Percentiles rank a stretch among this genome's conserved stretches.
Evolutionary conservation across 2,113 vertebrate genomes (phyloP).

Genomic region (Megaceryle torquata): DNA sequence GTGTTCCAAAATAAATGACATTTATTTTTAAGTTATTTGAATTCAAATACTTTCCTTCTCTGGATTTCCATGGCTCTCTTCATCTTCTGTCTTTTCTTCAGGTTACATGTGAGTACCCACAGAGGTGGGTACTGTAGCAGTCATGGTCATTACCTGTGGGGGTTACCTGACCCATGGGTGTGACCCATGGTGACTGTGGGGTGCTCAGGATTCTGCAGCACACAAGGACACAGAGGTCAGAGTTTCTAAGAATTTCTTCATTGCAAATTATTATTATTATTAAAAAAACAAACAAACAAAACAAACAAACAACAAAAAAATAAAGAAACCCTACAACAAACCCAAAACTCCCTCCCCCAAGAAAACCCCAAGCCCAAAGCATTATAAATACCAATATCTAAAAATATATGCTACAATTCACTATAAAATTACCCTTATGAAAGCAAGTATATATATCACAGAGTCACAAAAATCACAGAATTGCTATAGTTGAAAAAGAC

Average conservation of each 20-base stretch:
- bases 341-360: too few species aligned
- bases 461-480: too few species aligned
- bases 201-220: not conserved
- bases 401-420: not conserved
- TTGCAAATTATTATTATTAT: not conserved
- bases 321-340: too few species aligned
- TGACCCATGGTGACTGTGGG: not conserved
- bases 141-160: fast-evolving
- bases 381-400: not conserved
- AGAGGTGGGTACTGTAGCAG: not conserved
- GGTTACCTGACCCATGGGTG: not conserved
- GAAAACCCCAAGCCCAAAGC: too few species aligned
- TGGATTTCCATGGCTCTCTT: not conserved
- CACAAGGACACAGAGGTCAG: not conserved
- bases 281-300: not conserved
- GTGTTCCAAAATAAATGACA: not conserved
- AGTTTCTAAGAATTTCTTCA: not conserved
- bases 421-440: not conserved
- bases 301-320: too few species aligned
- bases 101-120: not conserved
- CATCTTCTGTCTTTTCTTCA: not conserved
- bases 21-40: not conserved
- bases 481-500: too few species aligned
- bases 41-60: not conserved
- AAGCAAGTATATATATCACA: not conserved